Conservation (phyloP, 1,140 invertebrate genomes). For the Mesaphorura yosii region DNA sequence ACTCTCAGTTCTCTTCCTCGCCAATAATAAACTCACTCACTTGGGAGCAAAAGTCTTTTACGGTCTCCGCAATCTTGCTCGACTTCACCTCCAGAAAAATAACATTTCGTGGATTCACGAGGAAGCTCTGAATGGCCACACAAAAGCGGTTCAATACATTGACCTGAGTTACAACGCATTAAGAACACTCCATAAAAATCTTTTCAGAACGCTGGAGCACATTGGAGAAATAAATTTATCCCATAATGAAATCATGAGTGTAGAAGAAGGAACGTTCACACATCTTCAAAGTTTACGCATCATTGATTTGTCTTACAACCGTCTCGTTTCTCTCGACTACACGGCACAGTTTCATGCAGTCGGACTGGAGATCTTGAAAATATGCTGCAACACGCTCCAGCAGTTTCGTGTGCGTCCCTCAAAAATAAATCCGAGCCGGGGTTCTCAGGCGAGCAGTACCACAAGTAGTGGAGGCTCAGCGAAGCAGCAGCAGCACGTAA, state of each 20-base stretch:
- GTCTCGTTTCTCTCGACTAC: constrained; percentile 42
- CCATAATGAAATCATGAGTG: constrained; percentile 33
- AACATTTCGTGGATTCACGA: constrained; percentile 24
- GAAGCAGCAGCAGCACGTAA: too few relatives aligned
- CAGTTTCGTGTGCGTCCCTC: too few relatives aligned
- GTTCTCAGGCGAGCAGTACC: constrained; percentile 4
- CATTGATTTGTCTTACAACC: constrained; percentile 52
- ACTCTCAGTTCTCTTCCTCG: constrained; percentile 52
- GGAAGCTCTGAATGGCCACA: constrained; percentile 24
- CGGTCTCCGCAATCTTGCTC: constrained; percentile 22
- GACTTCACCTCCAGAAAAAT: constrained; percentile 29
- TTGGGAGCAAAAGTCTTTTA: constrained; percentile 33
- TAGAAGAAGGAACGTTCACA: constrained; percentile 48
- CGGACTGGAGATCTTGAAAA: constrained; percentile 32
- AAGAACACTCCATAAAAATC: not conserved
- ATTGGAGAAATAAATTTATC: constrained; percentile 52
- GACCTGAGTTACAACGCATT: constrained; percentile 58
- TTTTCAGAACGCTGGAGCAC: too few relatives aligned
- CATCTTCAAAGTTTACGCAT: constrained; percentile 47
- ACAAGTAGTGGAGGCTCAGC: too few relatives aligned
- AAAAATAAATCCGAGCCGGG: too few relatives aligned
- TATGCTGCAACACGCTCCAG: constrained; percentile 25
- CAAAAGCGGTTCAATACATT: constrained; percentile 35
- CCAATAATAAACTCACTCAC: constrained; percentile 34
- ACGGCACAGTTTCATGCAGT: constrained; percentile 31